Percentiles rank a stretch among this genome's conserved stretches.
These are phyloP conservation scores for Enteromius fasciolatus DNA, from an alignment of 2,797 vertebrate species.

Conservation along the genomic window DNA sequence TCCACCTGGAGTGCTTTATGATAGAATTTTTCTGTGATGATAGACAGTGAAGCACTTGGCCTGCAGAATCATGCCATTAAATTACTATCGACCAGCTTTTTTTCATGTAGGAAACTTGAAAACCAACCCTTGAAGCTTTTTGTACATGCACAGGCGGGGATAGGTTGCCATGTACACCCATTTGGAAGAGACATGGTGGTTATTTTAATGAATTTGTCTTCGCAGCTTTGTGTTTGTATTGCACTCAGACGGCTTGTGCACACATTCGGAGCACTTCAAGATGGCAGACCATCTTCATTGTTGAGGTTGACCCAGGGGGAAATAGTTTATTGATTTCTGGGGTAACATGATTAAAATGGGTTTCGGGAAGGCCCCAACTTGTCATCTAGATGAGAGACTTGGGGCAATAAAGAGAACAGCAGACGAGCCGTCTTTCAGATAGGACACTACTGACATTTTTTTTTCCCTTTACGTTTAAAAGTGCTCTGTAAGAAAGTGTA, in stretches of 20 bases:
- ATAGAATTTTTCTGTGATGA: constrained; percentile 58
- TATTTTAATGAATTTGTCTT: constrained; percentile 79
- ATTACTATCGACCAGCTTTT: constrained; percentile 65
- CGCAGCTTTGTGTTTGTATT: constrained; percentile 70
- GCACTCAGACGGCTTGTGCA: constrained; percentile 73
- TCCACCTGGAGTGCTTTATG: constrained; percentile 61
- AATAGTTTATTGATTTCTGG: constrained; percentile 77
- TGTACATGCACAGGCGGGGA: constrained; percentile 53
- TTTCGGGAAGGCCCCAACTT: constrained; percentile 70
- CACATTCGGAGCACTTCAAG: constrained; percentile 71
- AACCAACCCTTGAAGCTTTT: constrained; percentile 36
- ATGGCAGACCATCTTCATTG: constrained; percentile 64
- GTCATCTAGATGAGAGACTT: constrained; percentile 58
- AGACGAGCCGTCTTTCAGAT: constrained; percentile 29
- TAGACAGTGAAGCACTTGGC: constrained; percentile 66
- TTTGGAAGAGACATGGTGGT: constrained; percentile 63
- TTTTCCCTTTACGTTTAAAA: neutral
- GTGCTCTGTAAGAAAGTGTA: neutral
- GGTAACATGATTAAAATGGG: constrained; percentile 72
- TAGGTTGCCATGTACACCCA: constrained; percentile 75
- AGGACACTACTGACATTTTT: constrained; percentile 1
- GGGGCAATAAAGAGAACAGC: constrained; percentile 15
- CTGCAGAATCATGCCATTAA: constrained; percentile 69
- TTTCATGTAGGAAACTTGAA: constrained; percentile 19
- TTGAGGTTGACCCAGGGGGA: constrained; percentile 68